Base-by-base conservation (phyloP, 1,140 invertebrate species). In the Drosophila willistoni region DNA sequence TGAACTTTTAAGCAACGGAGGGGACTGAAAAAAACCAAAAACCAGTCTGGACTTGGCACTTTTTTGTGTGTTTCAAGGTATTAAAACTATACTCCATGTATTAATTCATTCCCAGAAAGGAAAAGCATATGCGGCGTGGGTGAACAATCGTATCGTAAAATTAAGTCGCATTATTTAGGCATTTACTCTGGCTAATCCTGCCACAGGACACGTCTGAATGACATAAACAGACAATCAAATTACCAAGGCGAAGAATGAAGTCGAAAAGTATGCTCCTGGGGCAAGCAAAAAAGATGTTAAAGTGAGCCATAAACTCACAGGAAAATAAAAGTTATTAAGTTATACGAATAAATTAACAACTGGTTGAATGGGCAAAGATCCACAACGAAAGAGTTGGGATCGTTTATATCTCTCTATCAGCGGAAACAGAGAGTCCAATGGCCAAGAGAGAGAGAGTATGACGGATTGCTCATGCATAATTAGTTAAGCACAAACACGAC, bases 141-240 rank as follows among this genome's bases (percentile, higher is more conserved):
- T 29, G 6, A 51, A 51, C 44, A 51, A 51, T 29, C 9, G 36
- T n/a, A 29, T 29, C 10, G 17, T 62, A 62, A 51, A 73, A 81
- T 81, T 81, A 81, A 61, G 64, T 55, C 42, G 78, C 78, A 77
- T 81, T 81, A 81, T 69, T 81, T 81, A 56, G 79, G 78, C 68
- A 77, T 81, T 81, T 79, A 61, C 79, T 77, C 41, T 64, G 55
- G 68, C 81, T 81, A 81, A 81, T 81, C 73, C 70, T n/a, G 17
- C 34, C 29, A 51, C 41, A 60, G 17, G 68, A 39, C 47, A 65
- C 47, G 63, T 64, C 63, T 64, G 10, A 55, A 19, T 65, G 29
- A 14, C 63, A 65, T 65, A 65, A 65, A 65, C 47, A 65, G 63
- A 71, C 71, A 77, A 77, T 74, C 66, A 77, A 66, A 73, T 74